phyloP scores from a whole-genome alignment of 2,113 vertebrate genomes.

The Sardina pilchardus region DNA sequence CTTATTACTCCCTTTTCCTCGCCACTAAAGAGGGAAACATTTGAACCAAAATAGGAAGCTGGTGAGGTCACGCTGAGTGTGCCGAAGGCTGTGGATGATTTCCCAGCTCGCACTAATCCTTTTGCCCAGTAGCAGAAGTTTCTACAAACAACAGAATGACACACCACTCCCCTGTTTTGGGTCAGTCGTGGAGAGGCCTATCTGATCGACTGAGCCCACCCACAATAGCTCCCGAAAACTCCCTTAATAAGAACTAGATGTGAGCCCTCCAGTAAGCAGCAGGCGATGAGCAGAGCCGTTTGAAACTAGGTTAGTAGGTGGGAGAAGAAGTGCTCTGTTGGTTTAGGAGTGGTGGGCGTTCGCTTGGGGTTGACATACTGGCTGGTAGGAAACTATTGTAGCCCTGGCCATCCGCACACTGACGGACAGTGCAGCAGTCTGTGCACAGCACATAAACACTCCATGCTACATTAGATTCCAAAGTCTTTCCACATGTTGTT shows the following conservation, averaged over 20 bases:
- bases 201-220: not conserved
- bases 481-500: slow-evolving; percentile 76
- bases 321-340: not conserved
- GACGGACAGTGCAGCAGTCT: slow-evolving; percentile 61
- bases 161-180: not conserved
- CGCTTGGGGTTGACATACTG: not conserved
- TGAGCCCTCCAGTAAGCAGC: slow-evolving; percentile 65
- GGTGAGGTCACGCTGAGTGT: not conserved
- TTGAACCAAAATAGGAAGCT: not conserved
- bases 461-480: slow-evolving; percentile 71
- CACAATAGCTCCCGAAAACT: slow-evolving; percentile 39
- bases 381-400: not conserved
- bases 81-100: not conserved
- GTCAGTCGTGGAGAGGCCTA: not conserved
- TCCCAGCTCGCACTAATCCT: not conserved
- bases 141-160: not conserved
- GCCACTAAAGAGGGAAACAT: not conserved
- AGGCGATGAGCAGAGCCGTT: slow-evolving; percentile 50
- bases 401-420: slow-evolving; percentile 34
- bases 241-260: slow-evolving; percentile 61
- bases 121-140: not conserved
- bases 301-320: slow-evolving; percentile 24
- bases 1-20: slow-evolving; percentile 22
- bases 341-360: not conserved
- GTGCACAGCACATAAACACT: slow-evolving; percentile 68